Evolutionary conservation across 2,888 invertebrate genomes (phyloP).

Genomic region (Ormyrus pomaceus): DNA sequence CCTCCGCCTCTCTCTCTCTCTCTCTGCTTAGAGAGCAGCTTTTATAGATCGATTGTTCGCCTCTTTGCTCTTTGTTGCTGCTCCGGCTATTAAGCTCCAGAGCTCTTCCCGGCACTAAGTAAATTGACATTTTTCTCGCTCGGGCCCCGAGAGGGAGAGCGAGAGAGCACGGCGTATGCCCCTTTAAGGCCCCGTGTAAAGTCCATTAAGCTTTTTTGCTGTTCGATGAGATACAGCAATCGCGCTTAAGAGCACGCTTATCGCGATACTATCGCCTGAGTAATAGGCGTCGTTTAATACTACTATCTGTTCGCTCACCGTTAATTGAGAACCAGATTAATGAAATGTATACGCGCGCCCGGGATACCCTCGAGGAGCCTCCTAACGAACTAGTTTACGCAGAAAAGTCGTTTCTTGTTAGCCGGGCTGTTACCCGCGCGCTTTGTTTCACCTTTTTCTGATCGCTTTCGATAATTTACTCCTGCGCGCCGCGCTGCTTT

Average conservation of each 20-base stretch:
- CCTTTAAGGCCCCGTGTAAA: constrained; percentile 38
- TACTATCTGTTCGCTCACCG: constrained; percentile 64
- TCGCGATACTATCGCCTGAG: constrained; percentile 63
- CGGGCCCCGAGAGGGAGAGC: neutral
- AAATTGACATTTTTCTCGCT: constrained; percentile 44
- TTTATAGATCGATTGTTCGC: too few species aligned
- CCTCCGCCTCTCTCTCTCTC: neutral
- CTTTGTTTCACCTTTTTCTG: constrained; percentile 39
- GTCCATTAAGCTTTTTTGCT: constrained; percentile 59
- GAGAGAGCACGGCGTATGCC: too few species aligned
- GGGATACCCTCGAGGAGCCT: neutral
- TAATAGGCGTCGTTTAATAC: constrained; percentile 66
- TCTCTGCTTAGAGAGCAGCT: too few species aligned
- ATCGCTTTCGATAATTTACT: constrained; percentile 16
- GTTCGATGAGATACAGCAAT: constrained; percentile 55
- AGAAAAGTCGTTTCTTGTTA: constrained; percentile 55
- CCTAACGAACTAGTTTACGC: constrained; percentile 58
- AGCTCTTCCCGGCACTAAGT: constrained; percentile 12
- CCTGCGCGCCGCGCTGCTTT: neutral
- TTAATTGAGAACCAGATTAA: constrained; percentile 66
- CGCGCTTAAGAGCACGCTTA: constrained; percentile 59
- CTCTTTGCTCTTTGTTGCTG: neutral
- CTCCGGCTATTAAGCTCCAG: constrained; percentile 33
- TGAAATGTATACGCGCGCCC: constrained; percentile 57
- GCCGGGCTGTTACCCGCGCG: neutral